These are phyloP conservation scores for Fregata magnificens DNA, from an alignment of 2,113 vertebrate species.

Conservation along the genomic window DNA sequence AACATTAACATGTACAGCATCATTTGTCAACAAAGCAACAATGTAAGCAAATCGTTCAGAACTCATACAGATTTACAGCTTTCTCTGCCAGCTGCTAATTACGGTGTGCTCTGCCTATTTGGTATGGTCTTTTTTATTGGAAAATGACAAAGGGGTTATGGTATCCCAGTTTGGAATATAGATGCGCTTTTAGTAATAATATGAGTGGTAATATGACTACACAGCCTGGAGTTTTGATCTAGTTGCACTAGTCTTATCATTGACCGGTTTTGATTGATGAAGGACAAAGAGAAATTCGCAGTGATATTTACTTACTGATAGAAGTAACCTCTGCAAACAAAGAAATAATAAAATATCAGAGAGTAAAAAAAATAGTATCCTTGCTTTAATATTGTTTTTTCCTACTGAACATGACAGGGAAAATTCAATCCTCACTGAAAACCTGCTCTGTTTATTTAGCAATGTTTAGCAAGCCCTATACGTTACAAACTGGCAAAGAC, in stretches of 20 bases:
- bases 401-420: conserved; percentile 46
- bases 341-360: conserved; percentile 66
- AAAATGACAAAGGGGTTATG: conserved; percentile 87
- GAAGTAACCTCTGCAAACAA: conserved; percentile 72
- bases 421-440: conserved; percentile 63
- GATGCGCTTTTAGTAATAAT: conserved; percentile 84
- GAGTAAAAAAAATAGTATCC: conserved; percentile 2
- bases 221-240: conserved; percentile 76
- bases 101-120: conserved; percentile 88
- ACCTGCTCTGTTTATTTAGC: conserved; percentile 52
- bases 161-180: conserved; percentile 84
- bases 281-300: conserved; percentile 75
- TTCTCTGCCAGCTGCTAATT: conserved; percentile 89
- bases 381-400: neutral
- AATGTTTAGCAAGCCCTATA: conserved; percentile 21
- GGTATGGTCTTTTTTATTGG: conserved; percentile 86
- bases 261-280: conserved; percentile 80
- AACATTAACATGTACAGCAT: conserved; percentile 91
- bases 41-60: conserved; percentile 91
- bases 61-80: conserved; percentile 89
- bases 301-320: conserved; percentile 69
- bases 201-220: conserved; percentile 74
- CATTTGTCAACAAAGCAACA: conserved; percentile 91
- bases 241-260: conserved; percentile 75
- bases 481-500: neutral